These are phyloP conservation scores for Chelonoidis abingdonii DNA, from an alignment of 2,113 vertebrate species.

Conservation along the genomic window DNA sequence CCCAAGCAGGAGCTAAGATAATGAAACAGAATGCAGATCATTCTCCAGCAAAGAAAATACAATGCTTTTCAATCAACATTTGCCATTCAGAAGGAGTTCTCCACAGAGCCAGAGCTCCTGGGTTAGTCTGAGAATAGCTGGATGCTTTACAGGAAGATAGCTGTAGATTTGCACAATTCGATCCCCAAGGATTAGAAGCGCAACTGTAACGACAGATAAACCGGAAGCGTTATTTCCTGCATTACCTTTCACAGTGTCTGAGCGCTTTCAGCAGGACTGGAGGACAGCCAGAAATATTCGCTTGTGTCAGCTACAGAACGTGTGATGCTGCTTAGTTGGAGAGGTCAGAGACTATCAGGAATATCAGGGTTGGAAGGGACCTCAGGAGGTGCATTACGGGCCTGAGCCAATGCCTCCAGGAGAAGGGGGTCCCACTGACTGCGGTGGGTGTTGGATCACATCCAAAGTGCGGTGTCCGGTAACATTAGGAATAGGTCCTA, in stretches of 20 bases:
- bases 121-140: neutral
- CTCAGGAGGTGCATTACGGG: too few species aligned
- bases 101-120: neutral
- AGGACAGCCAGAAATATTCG: neutral
- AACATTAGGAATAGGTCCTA: neutral
- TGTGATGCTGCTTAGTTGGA: neutral
- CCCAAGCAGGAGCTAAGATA: neutral
- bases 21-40: neutral
- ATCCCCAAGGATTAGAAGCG: neutral
- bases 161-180: neutral
- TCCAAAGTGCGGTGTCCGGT: neutral
- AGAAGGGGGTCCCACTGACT: neutral
- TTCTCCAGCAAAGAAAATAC: neutral
- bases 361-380: too few species aligned
- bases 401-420: neutral
- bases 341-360: too few species aligned
- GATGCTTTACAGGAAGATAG: neutral
- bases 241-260: neutral
- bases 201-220: neutral
- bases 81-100: rapidly evolving
- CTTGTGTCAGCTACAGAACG: neutral
- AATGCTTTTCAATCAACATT: neutral
- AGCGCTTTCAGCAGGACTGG: neutral
- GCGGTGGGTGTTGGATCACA: neutral
- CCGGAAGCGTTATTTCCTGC: neutral